phyloP scores from a whole-genome alignment of 1,140 invertebrate genomes.

The Drosophila dunni region DNA sequence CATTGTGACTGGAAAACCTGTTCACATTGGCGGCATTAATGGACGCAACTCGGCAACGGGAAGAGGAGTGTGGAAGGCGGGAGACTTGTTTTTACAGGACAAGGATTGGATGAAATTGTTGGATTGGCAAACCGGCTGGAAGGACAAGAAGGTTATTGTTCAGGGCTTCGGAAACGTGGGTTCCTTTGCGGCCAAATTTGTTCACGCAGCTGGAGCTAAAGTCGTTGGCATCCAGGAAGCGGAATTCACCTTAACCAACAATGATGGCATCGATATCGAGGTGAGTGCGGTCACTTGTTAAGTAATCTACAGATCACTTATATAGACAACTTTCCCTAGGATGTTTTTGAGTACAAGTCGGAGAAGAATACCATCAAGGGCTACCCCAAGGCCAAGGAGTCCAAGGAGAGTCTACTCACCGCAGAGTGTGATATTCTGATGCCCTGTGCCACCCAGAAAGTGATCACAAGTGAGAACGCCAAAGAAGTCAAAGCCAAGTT shows the following conservation, averaged over 20 bases:
- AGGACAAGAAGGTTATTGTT: conserved; percentile 93
- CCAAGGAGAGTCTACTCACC: conserved; percentile 87
- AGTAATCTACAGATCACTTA: neutral
- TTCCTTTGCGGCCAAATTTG: conserved; percentile 90
- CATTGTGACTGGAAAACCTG: conserved; percentile 95
- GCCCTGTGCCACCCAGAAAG: conserved; percentile 94
- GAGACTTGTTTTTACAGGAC: conserved; percentile 92
- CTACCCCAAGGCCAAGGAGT: conserved; percentile 89
- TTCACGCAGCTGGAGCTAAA: conserved; percentile 91
- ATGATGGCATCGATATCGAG: conserved; percentile 92
- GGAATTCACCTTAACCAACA: conserved; percentile 90
- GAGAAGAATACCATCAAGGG: conserved; percentile 90
- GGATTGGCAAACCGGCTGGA: conserved; percentile 89
- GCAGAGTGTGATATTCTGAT: conserved; percentile 95
- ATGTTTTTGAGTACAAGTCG: conserved; percentile 44
- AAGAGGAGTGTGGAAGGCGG: conserved; percentile 93
- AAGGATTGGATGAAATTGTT: conserved; percentile 91
- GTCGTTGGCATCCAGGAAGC: conserved; percentile 92
- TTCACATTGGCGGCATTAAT: conserved; percentile 91
- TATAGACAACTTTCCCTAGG: conserved; percentile 21
- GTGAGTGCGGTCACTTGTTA: conserved; percentile 82
- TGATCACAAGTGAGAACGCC: conserved; percentile 91
- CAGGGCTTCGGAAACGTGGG: conserved; percentile 97
- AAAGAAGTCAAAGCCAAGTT: conserved; percentile 91
- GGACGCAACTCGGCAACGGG: conserved; percentile 95